Conservation (phyloP, 2,113 vertebrate species). For the Pyxicephalus adspersus region DNA sequence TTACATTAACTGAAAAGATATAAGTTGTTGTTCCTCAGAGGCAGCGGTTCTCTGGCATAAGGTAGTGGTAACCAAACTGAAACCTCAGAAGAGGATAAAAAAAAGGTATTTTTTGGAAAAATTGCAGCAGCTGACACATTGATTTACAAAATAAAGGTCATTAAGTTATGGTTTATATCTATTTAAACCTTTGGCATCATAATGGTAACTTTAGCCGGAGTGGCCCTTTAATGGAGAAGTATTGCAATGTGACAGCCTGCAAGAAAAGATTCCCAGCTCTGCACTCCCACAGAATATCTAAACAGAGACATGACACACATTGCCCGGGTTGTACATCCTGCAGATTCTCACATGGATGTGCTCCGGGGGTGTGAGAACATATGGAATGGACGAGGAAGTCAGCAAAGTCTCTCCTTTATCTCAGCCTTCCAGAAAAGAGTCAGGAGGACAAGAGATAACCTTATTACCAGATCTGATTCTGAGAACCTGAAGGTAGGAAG, state of each 20-base stretch:
- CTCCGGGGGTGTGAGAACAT: conserved; percentile 41
- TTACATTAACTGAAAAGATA: too few relatives aligned
- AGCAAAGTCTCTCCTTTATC: neutral
- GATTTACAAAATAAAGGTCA: too few relatives aligned
- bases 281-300: conserved; percentile 41
- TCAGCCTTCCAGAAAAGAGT: neutral
- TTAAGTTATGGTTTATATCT: too few relatives aligned
- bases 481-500: too few relatives aligned
- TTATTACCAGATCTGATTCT: neutral
- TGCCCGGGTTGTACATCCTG: neutral
- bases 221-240: neutral
- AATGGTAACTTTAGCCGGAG: too few relatives aligned
- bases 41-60: too few relatives aligned
- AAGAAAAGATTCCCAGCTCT: conserved; percentile 8
- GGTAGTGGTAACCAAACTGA: too few relatives aligned
- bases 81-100: too few relatives aligned
- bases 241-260: conserved; percentile 33
- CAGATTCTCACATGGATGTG: neutral
- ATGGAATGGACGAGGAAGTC: conserved; percentile 15
- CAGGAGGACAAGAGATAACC: neutral
- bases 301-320: conserved; percentile 32
- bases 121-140: too few relatives aligned
- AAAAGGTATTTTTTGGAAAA: too few relatives aligned
- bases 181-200: too few relatives aligned
- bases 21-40: too few relatives aligned